Evolutionary conservation across 64 coral and sea anemone genomes (phyloP).

Genomic region (Acropora tenuis): DNA sequence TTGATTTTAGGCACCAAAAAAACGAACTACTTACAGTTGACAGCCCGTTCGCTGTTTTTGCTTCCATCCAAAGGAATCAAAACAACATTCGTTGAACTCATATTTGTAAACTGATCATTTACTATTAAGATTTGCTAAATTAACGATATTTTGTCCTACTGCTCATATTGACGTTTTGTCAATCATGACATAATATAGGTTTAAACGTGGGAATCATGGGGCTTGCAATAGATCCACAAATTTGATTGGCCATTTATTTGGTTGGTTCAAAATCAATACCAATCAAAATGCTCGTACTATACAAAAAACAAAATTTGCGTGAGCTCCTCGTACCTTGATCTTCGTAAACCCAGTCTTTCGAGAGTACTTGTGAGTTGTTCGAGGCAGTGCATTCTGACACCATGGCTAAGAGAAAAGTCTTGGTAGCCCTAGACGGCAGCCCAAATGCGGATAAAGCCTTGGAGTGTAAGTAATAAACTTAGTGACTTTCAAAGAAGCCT

Average conservation of each 20-base stretch:
- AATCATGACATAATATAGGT: not conserved
- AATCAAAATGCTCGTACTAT: conserved; percentile 18
- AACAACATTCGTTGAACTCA: conserved; percentile 22
- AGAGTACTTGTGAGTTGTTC: no score
- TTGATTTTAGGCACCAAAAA: no score
- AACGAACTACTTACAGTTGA: conserved; percentile 57
- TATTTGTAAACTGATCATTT: not conserved
- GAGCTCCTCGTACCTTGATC: no score
- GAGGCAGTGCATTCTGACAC: not conserved
- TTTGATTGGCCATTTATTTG: not conserved
- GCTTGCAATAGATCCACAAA: not conserved
- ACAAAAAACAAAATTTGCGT: no score
- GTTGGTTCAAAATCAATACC: not conserved
- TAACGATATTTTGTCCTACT: not conserved
- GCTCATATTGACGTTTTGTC: not conserved
- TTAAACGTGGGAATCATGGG: not conserved
- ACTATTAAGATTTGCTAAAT: not conserved
- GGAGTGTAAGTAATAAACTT: conserved; percentile 7
- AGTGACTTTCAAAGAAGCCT: not conserved
- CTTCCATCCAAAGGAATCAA: conserved; percentile 78
- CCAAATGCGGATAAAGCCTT: not conserved
- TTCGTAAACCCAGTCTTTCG: no score
- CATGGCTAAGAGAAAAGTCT: not conserved
- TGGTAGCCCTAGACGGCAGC: conserved; percentile 13
- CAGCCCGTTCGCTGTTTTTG: conserved; percentile 73